Evolutionary conservation across 2,888 invertebrate genomes (phyloP), one percentile per base, ranked within the genome.

Genomic region (Isotomurus palustris): DNA sequence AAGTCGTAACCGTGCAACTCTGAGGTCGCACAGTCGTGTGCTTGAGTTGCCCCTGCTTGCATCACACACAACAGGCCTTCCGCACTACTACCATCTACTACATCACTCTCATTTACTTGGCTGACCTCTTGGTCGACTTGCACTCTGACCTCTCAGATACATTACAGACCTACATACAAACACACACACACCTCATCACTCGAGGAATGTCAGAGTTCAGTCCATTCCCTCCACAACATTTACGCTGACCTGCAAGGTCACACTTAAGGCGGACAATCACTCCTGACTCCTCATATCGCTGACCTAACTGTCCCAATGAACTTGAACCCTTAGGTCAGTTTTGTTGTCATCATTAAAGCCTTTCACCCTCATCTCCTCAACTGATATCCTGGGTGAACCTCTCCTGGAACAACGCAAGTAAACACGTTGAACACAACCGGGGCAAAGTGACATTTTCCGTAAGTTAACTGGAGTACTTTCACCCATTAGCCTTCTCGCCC

Each of bases 1-100:
- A 62, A 67, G 67, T 68, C 68, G 68, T 66, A 62, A 62, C 63
- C 64, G 64, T 65, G 63, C 58, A 65, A 65, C 68, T 64, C 61
- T 66, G 62, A 66, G 64, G 64, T 64, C 64, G 64, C 55, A 60
- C 66, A 62, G 64, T 64, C 65, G 62, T 65, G 62, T 64, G 64
- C 62, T 63, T 63, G 60, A 65, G 60, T 63, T 64, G 65, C 63
- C 67, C 65, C 67, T 63, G 57, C 40, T 58, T 59, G 60, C 60
- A 60, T 62, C 51, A 49, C 53, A 53, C 43, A 59, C 38, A 47
- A 29, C 51, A 44, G 29, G 22, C 38, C n/a, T 21, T 10, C 56
- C 27, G 21, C 27, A 25, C n/a, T 22, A 22, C 25, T 29, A 35
- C 35, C 43, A 10, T 28, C 17, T 40, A 40, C 44, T 40, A 38